Conservation (phyloP, 2,888 invertebrate genomes). For the Clanis bilineata region DNA sequence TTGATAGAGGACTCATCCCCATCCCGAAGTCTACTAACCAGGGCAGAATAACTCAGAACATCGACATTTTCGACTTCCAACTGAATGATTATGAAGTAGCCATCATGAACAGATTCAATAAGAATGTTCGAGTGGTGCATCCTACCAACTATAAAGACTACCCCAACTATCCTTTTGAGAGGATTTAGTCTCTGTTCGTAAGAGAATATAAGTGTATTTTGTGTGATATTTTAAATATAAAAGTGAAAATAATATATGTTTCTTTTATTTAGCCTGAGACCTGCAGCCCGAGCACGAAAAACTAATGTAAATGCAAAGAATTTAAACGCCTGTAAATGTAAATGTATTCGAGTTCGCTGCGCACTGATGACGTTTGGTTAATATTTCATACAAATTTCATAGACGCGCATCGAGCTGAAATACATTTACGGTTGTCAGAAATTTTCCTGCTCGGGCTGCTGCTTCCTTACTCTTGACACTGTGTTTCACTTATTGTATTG, state of each 20-base stretch:
- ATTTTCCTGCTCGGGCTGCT: too few species aligned
- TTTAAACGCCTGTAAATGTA: too few species aligned
- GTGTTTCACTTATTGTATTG: too few species aligned
- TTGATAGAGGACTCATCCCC: slow-evolving; percentile 81
- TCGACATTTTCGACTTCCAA: slow-evolving; percentile 83
- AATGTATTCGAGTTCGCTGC: too few species aligned
- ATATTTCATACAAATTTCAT: too few species aligned
- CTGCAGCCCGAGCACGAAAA: too few species aligned
- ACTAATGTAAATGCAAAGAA: too few species aligned
- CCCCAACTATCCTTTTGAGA: slow-evolving; percentile 54
- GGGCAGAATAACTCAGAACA: slow-evolving; percentile 80
- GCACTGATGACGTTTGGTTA: too few species aligned
- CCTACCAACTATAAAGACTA: slow-evolving; percentile 41
- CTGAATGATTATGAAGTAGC: slow-evolving; percentile 77
- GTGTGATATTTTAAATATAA: not conserved
- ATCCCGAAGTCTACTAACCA: slow-evolving; percentile 85
- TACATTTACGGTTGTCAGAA: too few species aligned
- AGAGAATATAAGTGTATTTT: not conserved
- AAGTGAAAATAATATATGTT: not conserved
- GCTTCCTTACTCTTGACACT: too few species aligned
- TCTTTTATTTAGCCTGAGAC: not conserved
- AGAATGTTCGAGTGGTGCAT: slow-evolving; percentile 58
- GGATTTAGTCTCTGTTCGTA: slow-evolving; percentile 18
- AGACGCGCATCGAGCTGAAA: too few species aligned
- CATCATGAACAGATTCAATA: slow-evolving; percentile 76